phyloP scores from a whole-genome alignment of 1,140 invertebrate species.

The Wasmannia auropunctata region DNA sequence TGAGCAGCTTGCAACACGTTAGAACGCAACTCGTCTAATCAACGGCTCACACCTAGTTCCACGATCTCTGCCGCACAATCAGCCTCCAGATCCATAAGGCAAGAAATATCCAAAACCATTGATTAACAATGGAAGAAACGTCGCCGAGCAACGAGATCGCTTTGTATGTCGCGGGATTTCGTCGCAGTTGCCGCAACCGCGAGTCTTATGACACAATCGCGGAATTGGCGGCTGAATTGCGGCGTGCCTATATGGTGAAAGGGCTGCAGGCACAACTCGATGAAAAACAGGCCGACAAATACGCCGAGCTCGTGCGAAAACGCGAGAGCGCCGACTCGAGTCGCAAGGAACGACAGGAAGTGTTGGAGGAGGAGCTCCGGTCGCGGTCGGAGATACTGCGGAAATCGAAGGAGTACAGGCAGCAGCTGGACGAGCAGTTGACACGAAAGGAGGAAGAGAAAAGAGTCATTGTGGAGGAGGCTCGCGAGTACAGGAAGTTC shows the following conservation, averaged over 20 bases:
- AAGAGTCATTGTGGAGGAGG: constrained; percentile 49
- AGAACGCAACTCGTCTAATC: constrained; percentile 5
- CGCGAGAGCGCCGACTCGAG: constrained; percentile 53
- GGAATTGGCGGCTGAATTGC: constrained; percentile 74
- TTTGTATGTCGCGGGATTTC: background rate
- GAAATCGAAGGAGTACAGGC: constrained; percentile 59
- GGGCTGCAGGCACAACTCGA: constrained; percentile 73
- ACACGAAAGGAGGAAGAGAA: constrained; percentile 61
- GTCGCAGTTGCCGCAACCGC: constrained; percentile 39
- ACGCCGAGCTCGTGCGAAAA: constrained; percentile 62
- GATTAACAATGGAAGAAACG: constrained; percentile 2
- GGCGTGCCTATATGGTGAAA: constrained; percentile 77
- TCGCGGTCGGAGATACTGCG: background rate
- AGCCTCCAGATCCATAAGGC: background rate
- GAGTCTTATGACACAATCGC: constrained; percentile 61
- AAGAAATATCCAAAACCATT: background rate
- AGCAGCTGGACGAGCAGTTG: constrained; percentile 70
- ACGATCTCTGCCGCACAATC: background rate
- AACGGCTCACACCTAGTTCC: background rate
- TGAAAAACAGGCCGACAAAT: constrained; percentile 65
- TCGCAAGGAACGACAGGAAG: constrained; percentile 3
- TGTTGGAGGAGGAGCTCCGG: constrained; percentile 21
- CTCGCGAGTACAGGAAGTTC: constrained; percentile 64
- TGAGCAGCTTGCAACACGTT: constrained; percentile 9
- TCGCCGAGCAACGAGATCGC: background rate